Evolutionary conservation across 92 coral and sea anemone genomes (phyloP), one percentile per base, ranked within the genome.

Genomic region (Umimayanthus kanabou): DNA sequence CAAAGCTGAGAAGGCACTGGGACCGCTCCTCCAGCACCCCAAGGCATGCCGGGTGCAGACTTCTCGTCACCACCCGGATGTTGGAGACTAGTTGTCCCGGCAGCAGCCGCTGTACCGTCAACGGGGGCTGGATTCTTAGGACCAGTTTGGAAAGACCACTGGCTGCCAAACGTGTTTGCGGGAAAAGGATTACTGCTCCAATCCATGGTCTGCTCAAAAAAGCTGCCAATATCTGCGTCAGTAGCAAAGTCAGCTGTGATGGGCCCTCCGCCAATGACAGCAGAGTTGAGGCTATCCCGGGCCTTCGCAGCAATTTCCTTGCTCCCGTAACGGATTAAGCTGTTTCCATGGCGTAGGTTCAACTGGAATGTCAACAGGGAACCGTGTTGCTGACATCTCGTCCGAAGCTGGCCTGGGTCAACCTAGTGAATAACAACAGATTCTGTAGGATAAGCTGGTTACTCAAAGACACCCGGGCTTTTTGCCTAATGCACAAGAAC

Each of bases 171-270:
- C 5, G 89, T 71, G 89, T 91, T 93, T 29, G 86, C 81, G 20
- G 96, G 98, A 49, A 93, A 79, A 16, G 94, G 91, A 55, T 90
- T 92, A 20, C 92, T 86, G 72, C 95, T 94, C 99, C 99, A 97
- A 87, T 97, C 99, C 89, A 93, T 88, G 25, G 95, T 96, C 88
- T 97, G 99, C 79, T 97, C 99, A 79, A 97, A 97, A 94, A 97
- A 97, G 80, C 95, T 93, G 28, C 98, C 99, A 64, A 97, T 97
- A 65, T 97, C 98, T 77, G 97, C 89, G 87, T 97, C 97, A 37
- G 98, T 97, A 33, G 99, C 98, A 70, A 97, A 97, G 89, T 97
- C 98, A 47, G 99, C 99, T 58, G 87, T 85, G 33, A 97, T 80
- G 15, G 91, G 92, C 5, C 90, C 88, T 6, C 98, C 98, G 26